Conservation (phyloP, 2,113 vertebrate species). For the Egretta garzetta region DNA sequence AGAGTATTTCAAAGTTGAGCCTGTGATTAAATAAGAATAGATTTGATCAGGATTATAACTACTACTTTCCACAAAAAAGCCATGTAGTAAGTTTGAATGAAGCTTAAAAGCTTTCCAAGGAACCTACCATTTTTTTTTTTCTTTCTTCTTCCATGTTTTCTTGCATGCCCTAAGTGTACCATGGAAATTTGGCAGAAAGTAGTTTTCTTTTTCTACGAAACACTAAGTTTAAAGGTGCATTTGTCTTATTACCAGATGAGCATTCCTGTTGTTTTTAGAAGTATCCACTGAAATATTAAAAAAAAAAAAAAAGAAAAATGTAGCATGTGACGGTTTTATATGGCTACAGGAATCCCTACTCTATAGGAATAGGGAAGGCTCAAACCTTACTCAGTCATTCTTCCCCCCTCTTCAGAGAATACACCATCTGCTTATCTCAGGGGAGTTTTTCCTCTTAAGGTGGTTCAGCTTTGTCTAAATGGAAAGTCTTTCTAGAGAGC, state of each 20-base stretch:
- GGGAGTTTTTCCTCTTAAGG: not conserved
- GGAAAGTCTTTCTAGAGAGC: not conserved
- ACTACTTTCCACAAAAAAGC: not conserved
- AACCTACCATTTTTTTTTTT: not conserved
- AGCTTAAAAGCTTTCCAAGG: not conserved
- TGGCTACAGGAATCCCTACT: not conserved
- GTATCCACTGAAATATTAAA: not conserved
- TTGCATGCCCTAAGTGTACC: not conserved
- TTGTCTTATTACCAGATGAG: not conserved
- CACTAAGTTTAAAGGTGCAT: not conserved
- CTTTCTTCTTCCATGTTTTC: rapidly evolving
- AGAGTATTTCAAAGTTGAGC: not conserved
- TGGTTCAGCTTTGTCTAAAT: not conserved
- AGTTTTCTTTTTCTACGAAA: not conserved
- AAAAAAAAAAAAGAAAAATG: not conserved
- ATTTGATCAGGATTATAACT: not conserved
- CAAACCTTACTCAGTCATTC: not conserved
- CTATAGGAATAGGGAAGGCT: not conserved
- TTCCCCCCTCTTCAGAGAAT: not conserved
- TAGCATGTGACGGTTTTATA: not conserved
- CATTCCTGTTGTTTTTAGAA: not conserved
- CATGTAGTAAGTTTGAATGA: not conserved
- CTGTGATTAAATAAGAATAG: not conserved
- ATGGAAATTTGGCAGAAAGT: not conserved
- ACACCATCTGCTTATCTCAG: not conserved